Evolutionary conservation across 1,140 invertebrate species (phyloP).

Genomic region (Pissodes strobi): DNA sequence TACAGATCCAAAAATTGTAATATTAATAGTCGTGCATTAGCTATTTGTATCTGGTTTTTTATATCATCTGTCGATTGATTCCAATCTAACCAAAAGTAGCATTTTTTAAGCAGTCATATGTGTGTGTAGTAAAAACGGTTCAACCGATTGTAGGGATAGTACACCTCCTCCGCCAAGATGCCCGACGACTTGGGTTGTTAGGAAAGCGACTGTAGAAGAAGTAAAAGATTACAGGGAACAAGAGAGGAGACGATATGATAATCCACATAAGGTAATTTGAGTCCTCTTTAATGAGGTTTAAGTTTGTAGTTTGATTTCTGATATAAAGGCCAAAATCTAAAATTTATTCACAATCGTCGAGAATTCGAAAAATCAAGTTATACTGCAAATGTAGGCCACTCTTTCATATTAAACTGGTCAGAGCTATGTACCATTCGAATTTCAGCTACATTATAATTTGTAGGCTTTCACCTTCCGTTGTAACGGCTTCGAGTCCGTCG

Average conservation of each 20-base stretch:
- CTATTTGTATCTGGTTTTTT: too few relatives aligned
- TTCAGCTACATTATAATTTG: constrained; percentile 62
- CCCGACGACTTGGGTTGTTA: constrained; percentile 78
- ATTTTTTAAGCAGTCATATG: background rate
- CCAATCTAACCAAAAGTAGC: background rate
- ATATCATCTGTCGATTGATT: too few relatives aligned
- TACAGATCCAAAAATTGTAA: too few relatives aligned
- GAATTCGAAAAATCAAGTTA: too few relatives aligned
- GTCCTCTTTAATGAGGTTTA: background rate
- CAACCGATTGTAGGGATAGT: constrained; percentile 22
- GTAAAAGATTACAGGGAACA: constrained; percentile 78
- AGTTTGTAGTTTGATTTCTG: too few relatives aligned
- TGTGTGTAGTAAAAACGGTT: background rate
- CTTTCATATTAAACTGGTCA: too few relatives aligned
- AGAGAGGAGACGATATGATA: constrained; percentile 70
- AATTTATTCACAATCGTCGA: too few relatives aligned
- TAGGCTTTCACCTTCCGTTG: constrained; percentile 76
- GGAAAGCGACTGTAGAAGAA: constrained; percentile 76
- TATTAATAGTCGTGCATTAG: too few relatives aligned
- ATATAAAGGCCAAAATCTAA: too few relatives aligned
- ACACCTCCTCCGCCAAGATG: constrained; percentile 56
- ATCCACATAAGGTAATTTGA: constrained; percentile 84
- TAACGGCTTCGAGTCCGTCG: constrained; percentile 85
- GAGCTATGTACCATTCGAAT: too few relatives aligned
- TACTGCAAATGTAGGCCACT: too few relatives aligned